Evolutionary conservation across 2,888 invertebrate genomes (phyloP), one percentile per base, ranked within the genome.

Genomic region (Harpalus rubripes): DNA sequence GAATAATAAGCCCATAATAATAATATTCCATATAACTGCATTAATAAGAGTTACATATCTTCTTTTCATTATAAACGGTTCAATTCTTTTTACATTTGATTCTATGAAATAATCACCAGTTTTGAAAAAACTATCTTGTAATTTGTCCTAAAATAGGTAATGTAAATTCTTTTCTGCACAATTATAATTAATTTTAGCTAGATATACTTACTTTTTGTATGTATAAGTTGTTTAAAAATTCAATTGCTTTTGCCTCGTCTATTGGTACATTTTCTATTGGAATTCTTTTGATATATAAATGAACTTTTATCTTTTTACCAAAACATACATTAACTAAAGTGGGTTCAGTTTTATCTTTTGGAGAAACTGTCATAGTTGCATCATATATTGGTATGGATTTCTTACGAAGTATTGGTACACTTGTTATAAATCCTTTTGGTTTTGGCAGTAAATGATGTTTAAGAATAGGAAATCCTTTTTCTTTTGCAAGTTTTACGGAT

Each of bases 371-470:
- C 86, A 96, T 89, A 88, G 96, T 95, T 88, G 97, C 95, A 89
- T 98, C 96, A 90, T 97, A 97, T 86, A 98, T 94, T 32, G 95
- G 96, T 4, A 95, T 95, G 87, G 96, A 95, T 91, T 96, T 96
- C 76, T 94, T 96, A 89, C 95, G 94, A 90, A 98, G 94, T 87
- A 95, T 94, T 81, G 95, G 95, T 88, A 98, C 92, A 90, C 97
- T 97, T 81, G 97, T 95, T 0, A 95, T 95, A 90, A 99, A 99
- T 1, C 98, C 99, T 91, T 96, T 96, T n/a, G 98, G 97, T 86
- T 98, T 94, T n/a, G 99, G 98, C 26, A 97, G 95, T 74, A 99
- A 93, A 90, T 98, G 98, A 90, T 98, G 95, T 89, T 98, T 97
- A 41, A 98, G 92, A 87, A 94, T 92, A 0, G 97, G 95, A 88